These are phyloP conservation scores for Apis dorsata DNA, from an alignment of 1,140 invertebrate species.

Conservation along the genomic window DNA sequence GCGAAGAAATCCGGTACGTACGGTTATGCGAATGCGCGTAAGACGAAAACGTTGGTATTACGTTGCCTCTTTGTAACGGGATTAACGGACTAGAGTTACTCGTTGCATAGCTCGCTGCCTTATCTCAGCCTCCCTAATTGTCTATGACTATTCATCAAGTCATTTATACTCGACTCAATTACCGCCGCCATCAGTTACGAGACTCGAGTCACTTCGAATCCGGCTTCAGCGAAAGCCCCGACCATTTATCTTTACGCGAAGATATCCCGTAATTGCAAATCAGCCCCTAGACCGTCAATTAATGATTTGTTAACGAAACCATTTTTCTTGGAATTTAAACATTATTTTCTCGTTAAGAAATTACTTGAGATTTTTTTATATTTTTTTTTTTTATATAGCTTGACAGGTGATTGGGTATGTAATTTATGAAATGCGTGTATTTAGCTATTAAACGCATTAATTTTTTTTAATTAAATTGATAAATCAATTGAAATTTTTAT, in stretches of 20 bases:
- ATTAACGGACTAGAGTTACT: slow-evolving; percentile 46
- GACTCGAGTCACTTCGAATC: slow-evolving; percentile 49
- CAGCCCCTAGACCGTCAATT: slow-evolving; percentile 27
- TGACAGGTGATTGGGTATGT: too few relatives aligned
- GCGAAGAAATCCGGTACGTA: background rate
- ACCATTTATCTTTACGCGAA: slow-evolving; percentile 60
- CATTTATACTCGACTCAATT: slow-evolving; percentile 69
- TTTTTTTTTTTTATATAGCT: too few relatives aligned
- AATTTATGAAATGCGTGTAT: too few relatives aligned
- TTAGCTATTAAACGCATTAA: background rate
- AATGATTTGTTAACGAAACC: slow-evolving; percentile 44
- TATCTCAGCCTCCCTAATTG: slow-evolving; percentile 63
- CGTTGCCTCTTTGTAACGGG: slow-evolving; percentile 7
- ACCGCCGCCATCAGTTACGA: slow-evolving; percentile 60
- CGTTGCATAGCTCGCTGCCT: slow-evolving; percentile 36
- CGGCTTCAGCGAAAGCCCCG: slow-evolving; percentile 54
- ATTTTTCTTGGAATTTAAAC: slow-evolving; percentile 15
- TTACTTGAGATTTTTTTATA: background rate
- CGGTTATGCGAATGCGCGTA: slow-evolving; percentile 17
- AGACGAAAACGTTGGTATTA: slow-evolving; percentile 5
- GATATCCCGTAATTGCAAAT: slow-evolving; percentile 50
- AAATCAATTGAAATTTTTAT: background rate
- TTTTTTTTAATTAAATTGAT: background rate
- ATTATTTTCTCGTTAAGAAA: background rate
- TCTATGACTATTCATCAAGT: slow-evolving; percentile 72